Percentiles rank a stretch among this genome's conserved stretches.
Evolutionary conservation across 2,113 vertebrate genomes (phyloP).

Genomic region (Plestiodon gilberti): DNA sequence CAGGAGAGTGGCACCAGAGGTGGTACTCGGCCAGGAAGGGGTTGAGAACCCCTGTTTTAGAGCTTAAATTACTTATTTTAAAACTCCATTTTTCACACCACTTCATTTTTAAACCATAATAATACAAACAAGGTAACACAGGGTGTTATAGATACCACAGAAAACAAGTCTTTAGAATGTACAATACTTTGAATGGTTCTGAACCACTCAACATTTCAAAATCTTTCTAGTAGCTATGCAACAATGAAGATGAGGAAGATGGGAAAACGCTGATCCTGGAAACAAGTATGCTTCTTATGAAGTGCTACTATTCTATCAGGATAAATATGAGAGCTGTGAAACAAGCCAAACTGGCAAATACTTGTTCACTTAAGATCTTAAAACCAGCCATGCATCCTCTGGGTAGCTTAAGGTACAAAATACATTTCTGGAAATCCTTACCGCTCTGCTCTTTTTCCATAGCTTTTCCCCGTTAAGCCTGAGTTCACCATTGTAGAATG

Average conservation of each 20-base stretch:
- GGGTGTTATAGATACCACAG: not conserved
- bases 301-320: not conserved
- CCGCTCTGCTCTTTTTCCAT: conserved; percentile 95
- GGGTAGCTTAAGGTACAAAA: not conserved
- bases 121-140: not conserved
- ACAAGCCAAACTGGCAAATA: not conserved
- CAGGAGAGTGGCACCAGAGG: too few relatives aligned
- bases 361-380: not conserved
- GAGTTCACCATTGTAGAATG: conserved; percentile 91
- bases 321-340: not conserved
- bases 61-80: not conserved
- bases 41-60: too few relatives aligned
- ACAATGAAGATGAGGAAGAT: not conserved
- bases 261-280: not conserved
- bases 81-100: not conserved
- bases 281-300: not conserved
- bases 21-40: too few relatives aligned
- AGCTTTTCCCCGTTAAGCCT: conserved; percentile 93
- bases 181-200: too few relatives aligned
- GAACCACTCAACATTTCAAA: not conserved
- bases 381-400: conserved; percentile 12
- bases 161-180: not conserved
- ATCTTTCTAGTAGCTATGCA: not conserved
- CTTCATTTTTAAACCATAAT: not conserved
- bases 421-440: conserved; percentile 71